Evolutionary conservation across 2,888 invertebrate species (phyloP), one percentile per base, ranked within the genome.

Genomic region (Yponomeuta cagnagella): DNA sequence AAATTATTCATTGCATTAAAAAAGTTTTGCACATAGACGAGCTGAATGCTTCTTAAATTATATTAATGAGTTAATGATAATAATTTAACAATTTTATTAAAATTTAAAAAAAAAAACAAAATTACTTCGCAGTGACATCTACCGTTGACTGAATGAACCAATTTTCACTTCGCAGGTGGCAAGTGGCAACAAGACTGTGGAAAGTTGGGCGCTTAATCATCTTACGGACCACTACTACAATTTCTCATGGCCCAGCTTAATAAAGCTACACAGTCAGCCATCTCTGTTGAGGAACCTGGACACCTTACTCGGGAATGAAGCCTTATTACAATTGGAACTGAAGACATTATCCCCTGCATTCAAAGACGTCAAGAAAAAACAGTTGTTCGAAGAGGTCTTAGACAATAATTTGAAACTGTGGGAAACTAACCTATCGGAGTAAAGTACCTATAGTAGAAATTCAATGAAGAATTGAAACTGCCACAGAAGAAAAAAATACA

Each of bases 391-490:
- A 77, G 97, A 97, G 91, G 96, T 97, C 72, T 93, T 97, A 83
- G 97, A 97, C 89, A 97, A 97, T 93, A 96, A 96, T 89, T 94
- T 97, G 87, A 97, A 97, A 88, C 90, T 97, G 75, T 97, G 97
- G 97, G 97, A 97, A 88, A 95, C 95, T 79, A 97, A 97, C 87
- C 96, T 97, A 94, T 96, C 94, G 94, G 86, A 71, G 37, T 37
- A n/a, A 67, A 58, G 15, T 23, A 23, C 23, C 23, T 23, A 23
- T 23, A 23, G 0, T 23, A 23, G 23, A 23, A 23, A 23, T 23
- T 43, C 43, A 43, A 43, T 1, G 8, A 43, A 8, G 33, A 33
- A 33, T 43, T 43, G 6, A 43, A 43, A 8, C 6, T 8, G 9
- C 43, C 43, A 43, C 43, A 8, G 37, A 37, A 37, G 37, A 37